Percentiles rank a stretch among this genome's conserved stretches.
Conservation (phyloP, 2,113 vertebrate species). For the Pelobates fuscus region DNA sequence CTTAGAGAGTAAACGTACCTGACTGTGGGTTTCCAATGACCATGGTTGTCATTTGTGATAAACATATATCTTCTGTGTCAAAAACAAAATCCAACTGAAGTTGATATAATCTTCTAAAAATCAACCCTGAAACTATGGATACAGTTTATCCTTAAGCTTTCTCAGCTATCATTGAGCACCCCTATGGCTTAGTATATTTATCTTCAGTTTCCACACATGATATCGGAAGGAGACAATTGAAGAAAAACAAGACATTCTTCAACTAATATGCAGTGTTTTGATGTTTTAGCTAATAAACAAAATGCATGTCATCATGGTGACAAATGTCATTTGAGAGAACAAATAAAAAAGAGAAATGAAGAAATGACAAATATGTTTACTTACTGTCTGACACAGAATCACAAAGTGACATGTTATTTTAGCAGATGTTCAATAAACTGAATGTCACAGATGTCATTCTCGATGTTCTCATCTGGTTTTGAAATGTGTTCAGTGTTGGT, state of each 20-base stretch:
- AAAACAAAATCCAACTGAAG: too few species aligned
- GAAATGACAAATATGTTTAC: constrained; percentile 33
- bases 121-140: too few species aligned
- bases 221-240: background rate
- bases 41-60: too few species aligned
- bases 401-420: constrained; percentile 19
- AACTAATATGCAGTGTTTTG: background rate
- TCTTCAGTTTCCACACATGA: too few species aligned
- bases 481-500: background rate
- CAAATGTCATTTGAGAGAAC: constrained; percentile 14
- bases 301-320: constrained; percentile 14
- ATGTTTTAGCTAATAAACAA: constrained; percentile 14
- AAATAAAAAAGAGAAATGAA: constrained; percentile 15
- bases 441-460: constrained; percentile 35
- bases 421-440: constrained; percentile 36
- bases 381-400: constrained; percentile 20
- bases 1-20: too few species aligned
- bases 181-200: too few species aligned
- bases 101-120: too few species aligned
- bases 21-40: too few species aligned
- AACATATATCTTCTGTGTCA: too few species aligned
- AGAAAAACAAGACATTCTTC: background rate
- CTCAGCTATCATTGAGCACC: too few species aligned
- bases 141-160: too few species aligned
- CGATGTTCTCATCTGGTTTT: constrained; percentile 23